Conservation (phyloP, 2,113 vertebrate species). For the Nettapus auritus region DNA sequence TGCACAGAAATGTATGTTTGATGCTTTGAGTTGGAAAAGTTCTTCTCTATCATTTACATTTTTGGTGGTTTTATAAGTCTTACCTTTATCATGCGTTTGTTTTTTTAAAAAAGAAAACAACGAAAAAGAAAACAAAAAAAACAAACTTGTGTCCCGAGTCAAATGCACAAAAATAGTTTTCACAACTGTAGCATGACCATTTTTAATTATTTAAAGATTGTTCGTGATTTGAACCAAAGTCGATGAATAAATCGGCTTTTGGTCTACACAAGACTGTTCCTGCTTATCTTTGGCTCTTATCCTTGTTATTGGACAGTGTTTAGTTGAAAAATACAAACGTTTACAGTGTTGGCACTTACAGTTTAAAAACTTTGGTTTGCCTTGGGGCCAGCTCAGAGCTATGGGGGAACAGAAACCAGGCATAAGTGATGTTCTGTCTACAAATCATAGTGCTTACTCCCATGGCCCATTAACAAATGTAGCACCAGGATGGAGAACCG, state of each 20-base stretch:
- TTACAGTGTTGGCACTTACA: conserved; percentile 77
- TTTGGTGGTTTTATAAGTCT: conserved; percentile 77
- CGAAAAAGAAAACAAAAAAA: background rate
- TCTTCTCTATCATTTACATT: conserved; percentile 76
- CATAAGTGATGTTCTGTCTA: conserved; percentile 18
- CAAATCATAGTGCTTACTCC: conserved; percentile 38
- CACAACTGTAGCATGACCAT: conserved; percentile 74
- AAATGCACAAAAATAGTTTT: conserved; percentile 76
- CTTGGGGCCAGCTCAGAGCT: conserved; percentile 61
- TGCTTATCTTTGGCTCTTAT: conserved; percentile 66
- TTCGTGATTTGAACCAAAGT: conserved; percentile 60
- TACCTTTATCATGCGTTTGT: conserved; percentile 75
- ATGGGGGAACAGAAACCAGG: conserved; percentile 29
- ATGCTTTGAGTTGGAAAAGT: conserved; percentile 82
- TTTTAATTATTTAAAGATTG: conserved; percentile 70
- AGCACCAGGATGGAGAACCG: conserved; percentile 47
- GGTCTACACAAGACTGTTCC: conserved; percentile 56
- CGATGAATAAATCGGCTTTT: conserved; percentile 9
- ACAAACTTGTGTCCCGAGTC: conserved; percentile 68
- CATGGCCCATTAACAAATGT: conserved; percentile 49
- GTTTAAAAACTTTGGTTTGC: conserved; percentile 59
- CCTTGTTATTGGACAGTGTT: conserved; percentile 63
- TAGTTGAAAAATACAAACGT: conserved; percentile 57
- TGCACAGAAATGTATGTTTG: conserved; percentile 85
- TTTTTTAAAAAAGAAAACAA: background rate